Base-by-base conservation (phyloP, 2,888 invertebrate genomes). In the Tyria jacobaeae region DNA sequence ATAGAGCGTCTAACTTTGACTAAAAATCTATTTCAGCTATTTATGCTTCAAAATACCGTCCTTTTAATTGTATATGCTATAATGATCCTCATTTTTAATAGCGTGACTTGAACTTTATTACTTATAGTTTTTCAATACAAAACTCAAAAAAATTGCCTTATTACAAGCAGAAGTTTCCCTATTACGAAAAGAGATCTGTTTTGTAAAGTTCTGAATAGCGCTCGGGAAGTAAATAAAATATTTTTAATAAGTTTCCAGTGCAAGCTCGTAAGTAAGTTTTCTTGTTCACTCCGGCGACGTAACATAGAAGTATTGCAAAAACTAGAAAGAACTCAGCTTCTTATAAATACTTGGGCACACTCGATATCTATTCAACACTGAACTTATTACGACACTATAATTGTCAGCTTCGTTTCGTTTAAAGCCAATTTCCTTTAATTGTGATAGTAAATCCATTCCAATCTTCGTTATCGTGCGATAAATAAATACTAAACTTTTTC, bases 191-290 rank as follows among this genome's bases (percentile, higher is more conserved):
- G 3, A 39, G 21, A 31, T 24, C 27, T 35, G 35, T 39, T 10
- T 15, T 21, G n/a, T n/a, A 25, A 58, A 21, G 21, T 52, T 41
- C 44, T 21, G 21, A 44, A 7, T 34, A 35, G 17, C 17, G 14
- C 27, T 21, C 54, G 25, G 48, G 49, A 60, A 54, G 50, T 44
- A 62, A 69, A 39, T 53, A 34, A 35, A 58, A 69, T 66, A 65
- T 71, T 69, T 64, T 62, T 67, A 51, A 66, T 67, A 64, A 60
- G 53, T 57, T 66, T 62, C 55, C 48, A 54, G 56, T 53, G 44
- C 34, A 68, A 64, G 51, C 57, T 35, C 31, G 50, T 70, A 66
- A 77, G 62, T 76, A 70, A 66, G 60, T 75, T 76, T 72, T 72
- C 72, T 66, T 76, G 68, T 71, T 61, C 47, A 39, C 12, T 51